Evolutionary conservation across 2,888 invertebrate species (phyloP), one percentile per base, ranked within the genome.

Genomic region (Lagria hirta): DNA sequence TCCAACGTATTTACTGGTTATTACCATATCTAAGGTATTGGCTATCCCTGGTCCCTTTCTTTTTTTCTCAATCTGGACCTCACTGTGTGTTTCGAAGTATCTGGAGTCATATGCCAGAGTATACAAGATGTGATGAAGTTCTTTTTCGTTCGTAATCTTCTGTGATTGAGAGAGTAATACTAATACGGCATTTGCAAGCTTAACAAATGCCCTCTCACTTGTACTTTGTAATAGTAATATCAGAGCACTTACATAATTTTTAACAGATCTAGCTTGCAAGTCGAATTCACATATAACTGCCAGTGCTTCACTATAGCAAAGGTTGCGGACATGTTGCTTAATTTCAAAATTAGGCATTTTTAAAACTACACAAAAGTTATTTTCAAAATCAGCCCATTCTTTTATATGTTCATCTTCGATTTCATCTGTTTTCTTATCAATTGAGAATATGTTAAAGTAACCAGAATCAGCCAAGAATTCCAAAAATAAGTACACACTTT

Each of bases 361-460:
- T 35, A 35, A 35, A 7, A 35, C n/a, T 26, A 17, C 1, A 35
- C n/a, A n/a, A n/a, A n/a, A n/a, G n/a, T n/a, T n/a, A n/a, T n/a
- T n/a, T n/a, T n/a, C 26, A 24, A 24, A 24, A 24, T 3, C 13
- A n/a, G n/a, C n/a, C n/a, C n/a, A 3, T 26, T 35, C 26, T 14
- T 24, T 12, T 16, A 12, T 26, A 35, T 35, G 2, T n/a, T n/a
- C n/a, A n/a, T n/a, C n/a, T n/a, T n/a, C n/a, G n/a, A n/a, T n/a
- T n/a, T n/a, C n/a, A n/a, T n/a, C n/a, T n/a, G n/a, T 43, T 47
- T 43, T 47, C 42, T 43, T 14, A 43, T 42, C 42, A 47, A 47
- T 23, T 17, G 42, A 22, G 32, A 47, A 38, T 38, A 43, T 48
- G 35, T 48, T 48, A 48, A 48, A 47, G 38, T 43, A 43, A 38